Evolutionary conservation across 2,797 vertebrate genomes (phyloP).

Genomic region (Glyptemys insculpta): DNA sequence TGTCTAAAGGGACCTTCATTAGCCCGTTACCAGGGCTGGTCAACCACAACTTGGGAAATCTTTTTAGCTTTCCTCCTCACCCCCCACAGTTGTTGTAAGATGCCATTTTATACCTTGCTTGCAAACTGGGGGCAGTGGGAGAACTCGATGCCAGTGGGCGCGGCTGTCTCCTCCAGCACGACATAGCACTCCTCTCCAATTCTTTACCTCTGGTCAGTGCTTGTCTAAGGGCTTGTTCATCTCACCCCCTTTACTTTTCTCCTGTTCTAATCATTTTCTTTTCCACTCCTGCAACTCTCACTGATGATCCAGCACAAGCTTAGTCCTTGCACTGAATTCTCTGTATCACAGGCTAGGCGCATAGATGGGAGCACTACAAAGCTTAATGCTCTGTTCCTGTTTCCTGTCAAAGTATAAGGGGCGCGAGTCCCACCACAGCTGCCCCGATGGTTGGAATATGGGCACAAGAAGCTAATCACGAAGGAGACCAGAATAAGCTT

Average conservation of each 20-base stretch:
- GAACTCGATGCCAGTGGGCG: too few relatives aligned
- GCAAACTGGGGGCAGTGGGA: too few relatives aligned
- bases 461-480: not conserved
- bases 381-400: not conserved
- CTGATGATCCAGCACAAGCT: not conserved
- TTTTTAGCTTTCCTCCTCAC: too few relatives aligned
- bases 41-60: too few relatives aligned
- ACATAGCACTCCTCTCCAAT: not conserved
- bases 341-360: not conserved
- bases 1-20: too few relatives aligned
- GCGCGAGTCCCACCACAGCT: not conserved
- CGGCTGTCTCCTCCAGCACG: too few relatives aligned
- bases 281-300: not conserved
- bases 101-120: too few relatives aligned
- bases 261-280: not conserved
- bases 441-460: not conserved
- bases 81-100: too few relatives aligned
- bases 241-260: not conserved
- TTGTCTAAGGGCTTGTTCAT: not conserved
- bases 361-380: not conserved
- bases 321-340: not conserved
- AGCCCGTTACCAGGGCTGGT: too few relatives aligned
- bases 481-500: fast-evolving
- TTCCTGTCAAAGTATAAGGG: not conserved
- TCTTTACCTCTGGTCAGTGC: not conserved